phyloP scores from a whole-genome alignment of 2,797 vertebrate genomes.

The Furcifer pardalis region DNA sequence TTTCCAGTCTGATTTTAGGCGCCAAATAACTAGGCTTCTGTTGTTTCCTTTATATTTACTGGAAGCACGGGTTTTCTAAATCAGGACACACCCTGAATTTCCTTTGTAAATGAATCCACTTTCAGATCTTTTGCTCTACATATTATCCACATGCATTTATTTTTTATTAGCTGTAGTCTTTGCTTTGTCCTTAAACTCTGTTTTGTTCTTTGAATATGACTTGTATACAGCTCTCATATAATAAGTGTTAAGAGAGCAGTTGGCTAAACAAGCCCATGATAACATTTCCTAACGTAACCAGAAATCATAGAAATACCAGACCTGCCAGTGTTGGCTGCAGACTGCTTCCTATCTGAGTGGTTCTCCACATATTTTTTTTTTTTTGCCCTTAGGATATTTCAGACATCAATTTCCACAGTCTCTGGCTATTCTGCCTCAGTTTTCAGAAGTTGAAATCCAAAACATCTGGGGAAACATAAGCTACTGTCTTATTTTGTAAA shows the following conservation, averaged over 20 bases:
- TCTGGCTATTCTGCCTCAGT: background rate
- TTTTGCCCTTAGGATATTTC: background rate
- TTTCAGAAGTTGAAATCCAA: background rate
- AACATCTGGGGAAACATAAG: background rate
- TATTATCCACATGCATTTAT: background rate
- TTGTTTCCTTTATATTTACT: constrained; percentile 20
- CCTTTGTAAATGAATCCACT: constrained; percentile 1
- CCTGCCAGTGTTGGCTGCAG: background rate
- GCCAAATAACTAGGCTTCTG: constrained; percentile 15
- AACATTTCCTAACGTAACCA: background rate
- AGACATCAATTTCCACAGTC: background rate
- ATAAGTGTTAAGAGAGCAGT: background rate
- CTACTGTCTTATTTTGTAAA: background rate
- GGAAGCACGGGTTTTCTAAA: constrained; percentile 4
- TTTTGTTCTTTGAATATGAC: background rate
- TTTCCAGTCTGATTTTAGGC: background rate
- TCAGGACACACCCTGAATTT: background rate
- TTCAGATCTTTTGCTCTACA: background rate
- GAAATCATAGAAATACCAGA: constrained; percentile 4
- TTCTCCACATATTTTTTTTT: background rate
- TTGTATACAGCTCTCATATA: background rate
- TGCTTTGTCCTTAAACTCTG: background rate
- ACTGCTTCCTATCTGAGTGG: background rate
- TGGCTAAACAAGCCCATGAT: background rate
- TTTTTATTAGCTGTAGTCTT: background rate